phyloP scores from a whole-genome alignment of 2,113 vertebrate genomes.

The Condylura cristata region DNA sequence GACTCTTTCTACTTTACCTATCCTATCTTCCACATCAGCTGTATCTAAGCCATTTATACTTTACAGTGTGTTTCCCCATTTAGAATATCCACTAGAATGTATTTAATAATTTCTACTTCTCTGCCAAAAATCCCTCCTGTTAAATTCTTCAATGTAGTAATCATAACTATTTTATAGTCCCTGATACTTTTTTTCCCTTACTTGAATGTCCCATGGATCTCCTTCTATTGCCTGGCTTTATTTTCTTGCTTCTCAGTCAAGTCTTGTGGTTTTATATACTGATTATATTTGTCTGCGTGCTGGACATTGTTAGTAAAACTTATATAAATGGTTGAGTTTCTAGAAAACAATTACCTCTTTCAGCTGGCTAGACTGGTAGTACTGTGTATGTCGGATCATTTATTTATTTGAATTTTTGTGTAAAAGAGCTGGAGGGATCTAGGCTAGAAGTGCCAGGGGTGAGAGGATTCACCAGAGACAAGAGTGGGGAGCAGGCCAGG shows the following conservation, averaged over 20 bases:
- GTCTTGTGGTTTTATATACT: background rate
- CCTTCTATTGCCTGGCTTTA: background rate
- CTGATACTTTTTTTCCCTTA: background rate
- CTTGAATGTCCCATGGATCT: background rate
- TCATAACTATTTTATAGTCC: background rate
- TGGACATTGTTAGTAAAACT: background rate
- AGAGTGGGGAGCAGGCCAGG: too few species aligned
- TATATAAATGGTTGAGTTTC: background rate
- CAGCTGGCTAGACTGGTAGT: background rate
- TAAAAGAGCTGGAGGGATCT: too few species aligned
- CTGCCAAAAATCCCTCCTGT: background rate
- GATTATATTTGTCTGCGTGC: background rate
- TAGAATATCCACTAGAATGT: background rate
- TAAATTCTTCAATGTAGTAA: background rate
- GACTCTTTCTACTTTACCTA: background rate
- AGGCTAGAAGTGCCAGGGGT: too few species aligned
- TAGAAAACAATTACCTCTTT: background rate
- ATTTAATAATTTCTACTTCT: background rate
- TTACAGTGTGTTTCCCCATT: slow-evolving; percentile 2
- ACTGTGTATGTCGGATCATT: background rate
- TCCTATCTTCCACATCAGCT: background rate
- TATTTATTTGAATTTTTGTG: too few species aligned
- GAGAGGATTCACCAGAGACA: too few species aligned
- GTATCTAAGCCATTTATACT: background rate
- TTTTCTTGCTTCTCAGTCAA: background rate